Evolutionary conservation across 2,888 invertebrate genomes (phyloP).

Genomic region (Fissipunctia ypsillon): DNA sequence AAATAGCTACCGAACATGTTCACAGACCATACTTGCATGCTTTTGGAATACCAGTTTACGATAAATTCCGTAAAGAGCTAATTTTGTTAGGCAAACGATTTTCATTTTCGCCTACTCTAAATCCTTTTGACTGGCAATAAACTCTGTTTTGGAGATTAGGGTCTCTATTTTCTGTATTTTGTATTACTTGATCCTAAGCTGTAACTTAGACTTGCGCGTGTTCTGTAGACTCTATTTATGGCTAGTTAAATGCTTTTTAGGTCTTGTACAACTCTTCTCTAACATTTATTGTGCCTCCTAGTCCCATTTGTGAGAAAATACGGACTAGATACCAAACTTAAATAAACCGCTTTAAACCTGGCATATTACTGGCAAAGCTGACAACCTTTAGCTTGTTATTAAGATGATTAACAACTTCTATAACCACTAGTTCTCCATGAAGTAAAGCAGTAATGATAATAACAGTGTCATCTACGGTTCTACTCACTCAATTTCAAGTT

Average conservation of each 20-base stretch:
- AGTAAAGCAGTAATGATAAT: conserved; percentile 22
- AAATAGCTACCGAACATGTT: conserved; percentile 71
- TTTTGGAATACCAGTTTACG: conserved; percentile 56
- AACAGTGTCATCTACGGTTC: conserved; percentile 12
- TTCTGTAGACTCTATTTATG: conserved; percentile 8
- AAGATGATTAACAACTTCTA: neutral
- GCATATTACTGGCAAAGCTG: neutral
- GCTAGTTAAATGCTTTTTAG: neutral
- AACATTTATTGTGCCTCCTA: neutral
- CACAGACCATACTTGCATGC: conserved; percentile 57
- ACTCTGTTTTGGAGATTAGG: neutral
- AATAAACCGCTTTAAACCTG: neutral
- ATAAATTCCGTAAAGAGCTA: conserved; percentile 46
- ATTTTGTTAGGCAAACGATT: conserved; percentile 28
- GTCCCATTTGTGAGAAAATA: conserved; percentile 3
- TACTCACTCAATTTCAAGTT: conserved; percentile 28
- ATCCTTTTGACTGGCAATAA: conserved; percentile 14
- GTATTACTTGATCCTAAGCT: neutral
- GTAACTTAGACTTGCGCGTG: conserved; percentile 6
- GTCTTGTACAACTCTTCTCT: neutral
- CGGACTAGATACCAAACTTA: neutral
- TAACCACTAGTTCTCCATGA: neutral
- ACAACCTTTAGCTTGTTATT: neutral
- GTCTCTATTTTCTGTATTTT: neutral
- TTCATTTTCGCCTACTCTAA: conserved; percentile 23